Evolutionary conservation across 1,140 invertebrate species (phyloP).

Genomic region (Drosophila insularis): DNA sequence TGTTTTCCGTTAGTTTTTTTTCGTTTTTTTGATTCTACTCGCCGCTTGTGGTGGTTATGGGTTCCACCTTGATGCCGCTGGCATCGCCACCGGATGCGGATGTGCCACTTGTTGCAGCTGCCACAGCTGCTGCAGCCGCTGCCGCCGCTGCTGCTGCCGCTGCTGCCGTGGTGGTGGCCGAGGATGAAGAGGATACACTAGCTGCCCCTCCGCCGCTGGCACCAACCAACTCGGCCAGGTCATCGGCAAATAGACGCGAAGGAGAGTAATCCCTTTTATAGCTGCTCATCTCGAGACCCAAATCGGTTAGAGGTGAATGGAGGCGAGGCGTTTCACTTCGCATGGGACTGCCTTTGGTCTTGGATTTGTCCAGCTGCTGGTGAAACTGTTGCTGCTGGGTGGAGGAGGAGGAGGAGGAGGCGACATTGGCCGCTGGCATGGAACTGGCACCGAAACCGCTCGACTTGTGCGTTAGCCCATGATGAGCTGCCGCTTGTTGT

Average conservation of each 20-base stretch:
- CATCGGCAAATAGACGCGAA: constrained; percentile 86
- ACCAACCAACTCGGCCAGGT: constrained; percentile 82
- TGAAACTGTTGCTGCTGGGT: constrained; percentile 32
- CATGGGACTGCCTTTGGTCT: constrained; percentile 83
- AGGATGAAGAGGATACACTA: constrained; percentile 45
- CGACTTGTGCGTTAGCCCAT: constrained; percentile 50
- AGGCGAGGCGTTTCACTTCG: constrained; percentile 83
- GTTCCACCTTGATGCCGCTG: constrained; percentile 83
- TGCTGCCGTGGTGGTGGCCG: constrained; percentile 35
- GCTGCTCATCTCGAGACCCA: constrained; percentile 86
- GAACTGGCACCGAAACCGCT: constrained; percentile 68
- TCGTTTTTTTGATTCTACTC: constrained; percentile 41
- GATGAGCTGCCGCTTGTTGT: constrained; percentile 72
- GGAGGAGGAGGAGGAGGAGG: constrained; percentile 39
- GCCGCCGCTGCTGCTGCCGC: neutral
- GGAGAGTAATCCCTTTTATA: constrained; percentile 86
- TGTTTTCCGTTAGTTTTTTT: constrained; percentile 9
- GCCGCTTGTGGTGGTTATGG: constrained; percentile 83
- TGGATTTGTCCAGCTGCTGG: constrained; percentile 36
- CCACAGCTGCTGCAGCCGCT: constrained; percentile 22
- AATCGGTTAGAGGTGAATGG: constrained; percentile 84
- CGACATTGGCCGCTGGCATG: constrained; percentile 35
- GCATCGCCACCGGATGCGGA: constrained; percentile 19
- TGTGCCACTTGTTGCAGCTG: constrained; percentile 4
- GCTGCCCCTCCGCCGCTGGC: constrained; percentile 11